Evolutionary conservation across 2,797 vertebrate genomes (phyloP), one percentile per base, ranked within the genome.

Genomic region (Clarias pachynema): DNA sequence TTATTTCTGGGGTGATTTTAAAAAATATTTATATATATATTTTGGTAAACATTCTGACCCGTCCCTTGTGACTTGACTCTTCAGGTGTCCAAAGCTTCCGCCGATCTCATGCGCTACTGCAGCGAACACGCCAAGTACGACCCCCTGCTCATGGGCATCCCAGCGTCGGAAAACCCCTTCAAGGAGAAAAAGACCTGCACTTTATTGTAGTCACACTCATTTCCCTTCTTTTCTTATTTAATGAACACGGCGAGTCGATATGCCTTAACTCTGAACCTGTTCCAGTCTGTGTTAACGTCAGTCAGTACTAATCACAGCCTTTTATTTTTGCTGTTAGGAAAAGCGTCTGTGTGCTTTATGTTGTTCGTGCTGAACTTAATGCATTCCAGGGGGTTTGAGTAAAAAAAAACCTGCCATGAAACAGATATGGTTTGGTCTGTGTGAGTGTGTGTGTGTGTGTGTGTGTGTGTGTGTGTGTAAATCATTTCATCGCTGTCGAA

Each of bases 161-260:
- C 97, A 0, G 91, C 97, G 15, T 99, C 98, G 5, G 98, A 99
- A 93, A 99, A 99, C 93, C 98, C 98, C 72, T 99, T 99, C 95
- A 99, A 99, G 95, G 98, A 99, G 93, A 99, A 98, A 94, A 99
- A 98, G 85, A 96, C 97, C 65, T 99, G 98, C 93, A 95, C 94
- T 94, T 96, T 99, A 93, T 95, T 99, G 92, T 99, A 99, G 95
- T 95, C 88, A 66, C 87, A 10, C 82, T 91, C 80, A 78, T 16
- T 9, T 26, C n/a, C 12, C n/a, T 24, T 20, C 29, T 29, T n/a
- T 8, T 62, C 37, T 80, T 87, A 87, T 85, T 87, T 88, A 87
- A 88, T 79, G 73, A 82, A 86, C 14, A 10, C 53, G 81, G 66
- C 57, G 74, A 82, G 81, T 84, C 72, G 68, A 85, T 82, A 70